These are phyloP conservation scores for Antheraea yamamai DNA, from an alignment of 2,888 invertebrate genomes.

Conservation along the genomic window DNA sequence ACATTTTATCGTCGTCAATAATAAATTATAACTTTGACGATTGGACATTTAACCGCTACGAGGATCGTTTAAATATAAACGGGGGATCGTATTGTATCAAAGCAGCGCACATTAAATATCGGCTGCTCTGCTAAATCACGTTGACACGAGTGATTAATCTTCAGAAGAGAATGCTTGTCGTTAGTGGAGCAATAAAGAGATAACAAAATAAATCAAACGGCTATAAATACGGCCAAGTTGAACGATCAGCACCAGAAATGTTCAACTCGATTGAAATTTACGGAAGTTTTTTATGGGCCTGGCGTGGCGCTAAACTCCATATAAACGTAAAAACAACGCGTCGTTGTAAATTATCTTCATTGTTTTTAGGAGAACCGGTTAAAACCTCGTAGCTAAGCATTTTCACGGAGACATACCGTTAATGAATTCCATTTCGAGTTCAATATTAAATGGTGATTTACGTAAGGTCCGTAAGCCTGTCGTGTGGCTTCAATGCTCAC, in stretches of 20 bases:
- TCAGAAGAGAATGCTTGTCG: constrained; percentile 77
- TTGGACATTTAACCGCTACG: constrained; percentile 66
- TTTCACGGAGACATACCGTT: constrained; percentile 44
- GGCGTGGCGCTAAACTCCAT: constrained; percentile 62
- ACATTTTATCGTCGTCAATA: constrained; percentile 40
- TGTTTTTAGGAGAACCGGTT: constrained; percentile 57
- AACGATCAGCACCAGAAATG: constrained; percentile 76
- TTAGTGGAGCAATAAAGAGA: constrained; percentile 79
- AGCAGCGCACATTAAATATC: constrained; percentile 79
- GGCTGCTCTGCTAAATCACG: constrained; percentile 80
- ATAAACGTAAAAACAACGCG: constrained; percentile 68
- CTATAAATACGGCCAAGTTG: constrained; percentile 76
- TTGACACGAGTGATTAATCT: constrained; percentile 80
- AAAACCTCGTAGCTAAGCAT: constrained; percentile 33
- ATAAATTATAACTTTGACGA: constrained; percentile 58
- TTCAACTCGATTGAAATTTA: constrained; percentile 68
- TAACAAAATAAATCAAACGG: constrained; percentile 81
- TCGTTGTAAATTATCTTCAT: constrained; percentile 73
- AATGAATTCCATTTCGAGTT: constrained; percentile 47
- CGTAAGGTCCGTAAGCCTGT: constrained; percentile 32
- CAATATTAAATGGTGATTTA: constrained; percentile 41
- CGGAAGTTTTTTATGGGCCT: constrained; percentile 69
- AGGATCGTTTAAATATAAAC: constrained; percentile 72
- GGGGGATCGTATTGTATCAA: constrained; percentile 69
- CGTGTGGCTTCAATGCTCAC: constrained; percentile 22